Percentiles rank a stretch among this genome's conserved stretches.
Evolutionary conservation across 1,140 invertebrate species (phyloP).

Genomic region (Habropoda laboriosa): DNA sequence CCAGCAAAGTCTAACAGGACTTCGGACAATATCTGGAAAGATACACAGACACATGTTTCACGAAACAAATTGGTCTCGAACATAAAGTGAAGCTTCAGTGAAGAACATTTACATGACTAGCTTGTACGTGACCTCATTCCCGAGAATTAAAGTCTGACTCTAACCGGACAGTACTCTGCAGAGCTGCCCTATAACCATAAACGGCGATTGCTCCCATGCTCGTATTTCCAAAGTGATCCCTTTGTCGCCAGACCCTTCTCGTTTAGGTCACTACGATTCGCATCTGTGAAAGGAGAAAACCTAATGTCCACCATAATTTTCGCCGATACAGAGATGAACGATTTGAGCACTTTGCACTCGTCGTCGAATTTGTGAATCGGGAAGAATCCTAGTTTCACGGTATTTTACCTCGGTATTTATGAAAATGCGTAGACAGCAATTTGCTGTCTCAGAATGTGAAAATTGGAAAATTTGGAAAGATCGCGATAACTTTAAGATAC

Average conservation of each 20-base stretch:
- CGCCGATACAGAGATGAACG: not conserved
- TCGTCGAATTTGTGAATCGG: not conserved
- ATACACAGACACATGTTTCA: not conserved
- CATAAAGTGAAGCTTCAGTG: not conserved
- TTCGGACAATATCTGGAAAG: too few species aligned
- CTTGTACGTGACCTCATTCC: not conserved
- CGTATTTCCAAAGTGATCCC: slow-evolving; percentile 16
- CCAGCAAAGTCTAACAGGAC: too few species aligned
- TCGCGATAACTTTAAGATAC: too few species aligned
- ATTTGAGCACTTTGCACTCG: not conserved
- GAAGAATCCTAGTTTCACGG: too few species aligned
- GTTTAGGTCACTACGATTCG: not conserved
- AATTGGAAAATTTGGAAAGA: too few species aligned
- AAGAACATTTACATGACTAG: not conserved
- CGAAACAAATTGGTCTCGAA: not conserved
- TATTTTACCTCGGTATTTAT: too few species aligned
- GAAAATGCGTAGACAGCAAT: too few species aligned
- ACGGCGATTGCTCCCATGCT: slow-evolving; percentile 23
- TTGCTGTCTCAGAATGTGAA: too few species aligned
- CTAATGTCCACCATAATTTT: too few species aligned
- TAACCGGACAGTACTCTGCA: not conserved
- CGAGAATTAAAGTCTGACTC: slow-evolving; percentile 15
- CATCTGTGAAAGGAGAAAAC: not conserved
- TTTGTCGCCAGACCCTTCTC: not conserved
- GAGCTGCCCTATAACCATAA: slow-evolving; percentile 20